Evolutionary conservation across 2,113 vertebrate species (phyloP).

Genomic region (Atlantisia rogersi): DNA sequence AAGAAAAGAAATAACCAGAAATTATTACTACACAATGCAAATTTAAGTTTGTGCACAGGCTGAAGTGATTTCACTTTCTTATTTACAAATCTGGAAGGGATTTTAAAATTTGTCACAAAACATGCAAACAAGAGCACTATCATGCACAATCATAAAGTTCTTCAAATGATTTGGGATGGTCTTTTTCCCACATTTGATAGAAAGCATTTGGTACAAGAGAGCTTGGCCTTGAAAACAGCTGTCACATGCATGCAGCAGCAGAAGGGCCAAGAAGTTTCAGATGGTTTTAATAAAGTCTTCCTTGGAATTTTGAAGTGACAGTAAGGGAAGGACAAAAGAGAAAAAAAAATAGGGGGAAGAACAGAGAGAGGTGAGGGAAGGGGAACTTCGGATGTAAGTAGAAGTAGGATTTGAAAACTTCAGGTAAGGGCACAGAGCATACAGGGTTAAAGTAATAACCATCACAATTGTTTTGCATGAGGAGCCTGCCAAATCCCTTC

Average conservation of each 20-base stretch:
- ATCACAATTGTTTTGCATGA: not conserved
- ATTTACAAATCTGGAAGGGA: constrained; percentile 8
- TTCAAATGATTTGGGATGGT: not conserved
- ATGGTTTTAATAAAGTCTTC: not conserved
- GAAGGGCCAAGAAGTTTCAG: not conserved
- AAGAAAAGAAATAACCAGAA: not conserved
- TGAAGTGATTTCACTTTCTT: constrained; percentile 11
- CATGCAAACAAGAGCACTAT: constrained; percentile 2
- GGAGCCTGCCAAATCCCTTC: not conserved
- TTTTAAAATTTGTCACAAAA: not conserved
- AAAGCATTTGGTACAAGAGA: not conserved
- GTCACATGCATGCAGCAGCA: not conserved
- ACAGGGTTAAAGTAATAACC: not conserved
- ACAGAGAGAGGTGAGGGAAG: not conserved
- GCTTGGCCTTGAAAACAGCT: constrained; percentile 16
- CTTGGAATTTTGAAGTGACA: not conserved
- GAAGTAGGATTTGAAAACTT: not conserved
- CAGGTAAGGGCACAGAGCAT: not conserved
- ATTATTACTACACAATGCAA: not conserved
- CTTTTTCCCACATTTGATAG: not conserved
- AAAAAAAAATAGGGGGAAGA: not conserved
- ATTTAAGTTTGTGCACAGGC: not conserved
- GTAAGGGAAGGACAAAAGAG: not conserved
- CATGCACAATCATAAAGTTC: not conserved
- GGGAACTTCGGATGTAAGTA: not conserved